Percentiles rank a stretch among this genome's conserved stretches.
These are phyloP conservation scores for Acanthaster planci DNA, from an alignment of 35 echinoderm and acorn worm genomes.

Conservation along the genomic window DNA sequence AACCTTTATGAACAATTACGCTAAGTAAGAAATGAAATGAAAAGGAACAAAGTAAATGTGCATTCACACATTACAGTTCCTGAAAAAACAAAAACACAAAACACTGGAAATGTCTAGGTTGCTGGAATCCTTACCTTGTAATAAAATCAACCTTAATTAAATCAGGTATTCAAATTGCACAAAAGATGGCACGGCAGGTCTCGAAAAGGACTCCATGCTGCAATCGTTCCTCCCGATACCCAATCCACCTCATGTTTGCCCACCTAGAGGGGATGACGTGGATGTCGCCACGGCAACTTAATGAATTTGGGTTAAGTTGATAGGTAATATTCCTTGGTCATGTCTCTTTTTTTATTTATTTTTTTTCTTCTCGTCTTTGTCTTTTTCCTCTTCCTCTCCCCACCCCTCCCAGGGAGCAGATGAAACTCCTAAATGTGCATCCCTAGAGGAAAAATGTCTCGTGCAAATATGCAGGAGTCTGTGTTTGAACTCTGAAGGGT, in stretches of 20 bases:
- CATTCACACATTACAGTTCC: too few relatives aligned
- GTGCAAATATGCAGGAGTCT: neutral
- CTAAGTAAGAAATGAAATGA: too few relatives aligned
- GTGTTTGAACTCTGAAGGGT: neutral
- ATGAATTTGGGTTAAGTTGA: conserved; percentile 34
- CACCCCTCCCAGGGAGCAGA: neutral
- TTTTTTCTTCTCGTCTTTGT: neutral
- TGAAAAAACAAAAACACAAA: too few relatives aligned
- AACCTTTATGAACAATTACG: too few relatives aligned
- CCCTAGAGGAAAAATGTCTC: neutral
- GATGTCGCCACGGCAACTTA: conserved; percentile 9
- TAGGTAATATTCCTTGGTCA: conserved; percentile 17
- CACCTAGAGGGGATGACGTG: conserved; percentile 3
- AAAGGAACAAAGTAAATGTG: too few relatives aligned
- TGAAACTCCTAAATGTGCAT: neutral
- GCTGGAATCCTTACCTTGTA: too few relatives aligned
- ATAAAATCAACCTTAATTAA: too few relatives aligned
- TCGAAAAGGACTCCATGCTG: neutral
- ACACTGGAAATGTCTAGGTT: too few relatives aligned
- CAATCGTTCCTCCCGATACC: neutral
- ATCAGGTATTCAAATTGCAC: neutral
- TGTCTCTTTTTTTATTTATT: neutral
- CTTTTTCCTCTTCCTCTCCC: too few relatives aligned
- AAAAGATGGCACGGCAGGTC: neutral
- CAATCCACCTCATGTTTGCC: conserved; percentile 11